Conservation (phyloP, 1,140 invertebrate genomes). For the Ruditapes philippinarum region DNA sequence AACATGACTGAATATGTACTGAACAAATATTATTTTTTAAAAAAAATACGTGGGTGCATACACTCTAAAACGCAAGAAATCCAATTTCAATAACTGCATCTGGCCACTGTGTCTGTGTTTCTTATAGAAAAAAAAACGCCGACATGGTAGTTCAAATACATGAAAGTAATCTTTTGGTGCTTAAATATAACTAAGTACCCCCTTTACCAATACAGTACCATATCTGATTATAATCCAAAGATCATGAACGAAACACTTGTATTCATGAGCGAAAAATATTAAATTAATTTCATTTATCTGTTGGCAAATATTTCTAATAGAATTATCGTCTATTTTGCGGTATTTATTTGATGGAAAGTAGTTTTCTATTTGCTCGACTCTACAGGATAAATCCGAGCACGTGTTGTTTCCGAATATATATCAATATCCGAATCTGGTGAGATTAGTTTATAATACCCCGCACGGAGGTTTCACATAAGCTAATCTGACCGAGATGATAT, state of each 20-base stretch:
- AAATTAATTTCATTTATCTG: slow-evolving; percentile 60
- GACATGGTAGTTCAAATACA: slow-evolving; percentile 21
- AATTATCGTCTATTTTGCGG: slow-evolving; percentile 51
- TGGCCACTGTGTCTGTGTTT: no score
- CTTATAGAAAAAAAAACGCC: no score
- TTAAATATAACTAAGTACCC: slow-evolving; percentile 18
- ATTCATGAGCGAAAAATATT: slow-evolving; percentile 48
- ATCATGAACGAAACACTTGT: slow-evolving; percentile 9
- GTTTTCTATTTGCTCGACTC: slow-evolving; percentile 39
- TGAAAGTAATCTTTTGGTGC: slow-evolving; percentile 2
- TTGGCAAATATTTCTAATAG: slow-evolving; percentile 52
- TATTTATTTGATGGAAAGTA: slow-evolving; percentile 61
- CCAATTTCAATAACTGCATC: no score
- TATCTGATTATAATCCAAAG: background rate
- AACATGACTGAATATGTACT: no score
- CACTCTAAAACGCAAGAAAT: no score
- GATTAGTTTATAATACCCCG: slow-evolving; percentile 45
- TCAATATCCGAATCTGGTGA: slow-evolving; percentile 33
- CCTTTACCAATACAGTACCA: background rate
- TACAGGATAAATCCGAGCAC: slow-evolving; percentile 50
- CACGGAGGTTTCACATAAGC: slow-evolving; percentile 41
- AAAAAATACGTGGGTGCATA: no score
- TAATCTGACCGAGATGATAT: no score
- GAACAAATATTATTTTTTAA: no score
- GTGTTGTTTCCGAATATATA: slow-evolving; percentile 58